phyloP scores from a whole-genome alignment of 2,888 invertebrate species.

The Antheraea assamensis region DNA sequence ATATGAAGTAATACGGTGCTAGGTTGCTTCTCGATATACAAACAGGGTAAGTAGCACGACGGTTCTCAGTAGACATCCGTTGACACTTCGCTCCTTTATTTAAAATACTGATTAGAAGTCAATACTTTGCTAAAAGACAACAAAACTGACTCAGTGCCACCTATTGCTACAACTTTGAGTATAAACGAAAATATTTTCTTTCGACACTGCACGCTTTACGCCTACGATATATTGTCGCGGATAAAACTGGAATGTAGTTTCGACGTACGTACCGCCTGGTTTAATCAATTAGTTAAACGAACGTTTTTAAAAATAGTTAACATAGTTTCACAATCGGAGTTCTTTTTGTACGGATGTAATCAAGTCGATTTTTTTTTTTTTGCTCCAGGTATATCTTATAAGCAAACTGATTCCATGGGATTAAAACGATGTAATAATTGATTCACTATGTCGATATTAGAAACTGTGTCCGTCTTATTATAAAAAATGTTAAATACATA shows the following conservation, averaged over 20 bases:
- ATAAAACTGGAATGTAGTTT: conserved; percentile 11
- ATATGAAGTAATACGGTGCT: conserved; percentile 18
- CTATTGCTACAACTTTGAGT: conserved; percentile 15
- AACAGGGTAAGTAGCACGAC: conserved; percentile 40
- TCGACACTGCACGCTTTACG: conserved; percentile 18
- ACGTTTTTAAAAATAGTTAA: conserved; percentile 7
- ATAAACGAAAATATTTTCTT: conserved; percentile 20
- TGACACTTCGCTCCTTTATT: conserved; percentile 31
- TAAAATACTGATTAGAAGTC: conserved; percentile 35
- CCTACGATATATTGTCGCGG: conserved; percentile 15
- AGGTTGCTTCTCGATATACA: conserved; percentile 36
- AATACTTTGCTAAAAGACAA: conserved; percentile 23
- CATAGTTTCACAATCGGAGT: conserved; percentile 2
- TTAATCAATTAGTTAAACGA: conserved; percentile 8
- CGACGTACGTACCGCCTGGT: background rate
- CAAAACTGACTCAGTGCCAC: conserved; percentile 11
- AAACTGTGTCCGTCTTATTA: no score
- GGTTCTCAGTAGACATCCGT: conserved; percentile 22
- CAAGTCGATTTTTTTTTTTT: background rate
- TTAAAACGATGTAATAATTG: background rate
- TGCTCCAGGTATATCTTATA: background rate
- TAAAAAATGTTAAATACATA: no score
- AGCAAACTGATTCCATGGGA: background rate
- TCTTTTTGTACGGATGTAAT: background rate
- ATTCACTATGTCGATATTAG: background rate